phyloP scores from a whole-genome alignment of 1,140 invertebrate species.

The Hormaphis cornu region DNA sequence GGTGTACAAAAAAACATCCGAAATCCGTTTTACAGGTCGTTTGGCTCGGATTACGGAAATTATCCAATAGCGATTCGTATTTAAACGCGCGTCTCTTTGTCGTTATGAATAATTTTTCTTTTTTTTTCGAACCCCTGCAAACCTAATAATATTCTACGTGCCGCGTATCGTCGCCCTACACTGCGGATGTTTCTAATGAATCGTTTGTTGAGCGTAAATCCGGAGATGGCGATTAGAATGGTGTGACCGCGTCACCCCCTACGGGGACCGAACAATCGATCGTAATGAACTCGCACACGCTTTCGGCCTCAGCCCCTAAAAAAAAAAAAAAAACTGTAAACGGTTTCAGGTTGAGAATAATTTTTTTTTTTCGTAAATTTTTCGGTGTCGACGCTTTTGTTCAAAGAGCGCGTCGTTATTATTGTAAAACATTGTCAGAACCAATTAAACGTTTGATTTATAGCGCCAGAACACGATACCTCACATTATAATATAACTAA shows the following conservation, averaged over 20 bases:
- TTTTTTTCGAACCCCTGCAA: background rate
- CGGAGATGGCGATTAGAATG: conserved; percentile 17
- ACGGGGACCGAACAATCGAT: conserved; percentile 12
- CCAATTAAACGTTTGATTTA: conserved; percentile 1
- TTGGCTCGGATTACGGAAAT: background rate
- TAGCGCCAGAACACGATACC: background rate
- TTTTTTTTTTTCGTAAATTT: background rate
- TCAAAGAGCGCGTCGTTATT: background rate
- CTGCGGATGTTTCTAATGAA: background rate
- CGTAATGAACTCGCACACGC: conserved; percentile 11
- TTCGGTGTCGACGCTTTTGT: no score
- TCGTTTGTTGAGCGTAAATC: background rate
- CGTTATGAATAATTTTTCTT: background rate
- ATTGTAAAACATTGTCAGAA: no score
- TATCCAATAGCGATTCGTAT: background rate
- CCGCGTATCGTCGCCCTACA: background rate
- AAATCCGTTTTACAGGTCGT: conserved; percentile 1
- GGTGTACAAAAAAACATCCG: background rate
- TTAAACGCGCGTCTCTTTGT: background rate
- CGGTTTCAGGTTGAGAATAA: background rate
- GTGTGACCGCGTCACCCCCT: background rate
- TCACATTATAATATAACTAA: no score
- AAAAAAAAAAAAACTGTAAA: background rate
- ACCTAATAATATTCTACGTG: no score
- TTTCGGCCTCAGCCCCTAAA: no score